Percentiles rank a stretch among this genome's conserved stretches.
Conservation (phyloP, 2,113 vertebrate genomes). For the Oreotrochilus melanogaster region DNA sequence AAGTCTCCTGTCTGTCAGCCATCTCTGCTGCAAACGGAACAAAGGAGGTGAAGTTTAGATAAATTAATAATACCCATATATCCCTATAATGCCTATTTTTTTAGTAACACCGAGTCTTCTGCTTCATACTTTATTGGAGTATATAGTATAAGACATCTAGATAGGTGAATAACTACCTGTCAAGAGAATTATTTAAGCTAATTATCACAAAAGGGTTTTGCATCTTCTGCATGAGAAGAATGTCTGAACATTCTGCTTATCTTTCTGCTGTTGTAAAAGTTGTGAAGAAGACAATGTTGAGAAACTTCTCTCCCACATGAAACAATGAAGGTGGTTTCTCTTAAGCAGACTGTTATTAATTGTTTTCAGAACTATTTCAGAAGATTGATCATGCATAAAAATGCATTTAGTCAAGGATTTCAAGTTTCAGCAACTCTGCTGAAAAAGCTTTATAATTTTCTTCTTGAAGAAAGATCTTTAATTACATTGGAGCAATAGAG, state of each 20-base stretch:
- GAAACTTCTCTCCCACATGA: constrained; percentile 20
- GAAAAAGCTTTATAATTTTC: constrained; percentile 62
- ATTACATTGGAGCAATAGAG: constrained; percentile 68
- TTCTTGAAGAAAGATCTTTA: constrained; percentile 67
- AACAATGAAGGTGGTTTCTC: neutral
- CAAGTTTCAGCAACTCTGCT: constrained; percentile 32
- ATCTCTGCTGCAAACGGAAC: neutral
- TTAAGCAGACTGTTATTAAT: constrained; percentile 58
- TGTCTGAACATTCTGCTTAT: neutral
- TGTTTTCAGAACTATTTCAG: constrained; percentile 54
- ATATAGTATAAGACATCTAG: constrained; percentile 9
- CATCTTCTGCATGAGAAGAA: neutral
- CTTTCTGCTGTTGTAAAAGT: neutral
- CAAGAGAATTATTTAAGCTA: constrained; percentile 44
- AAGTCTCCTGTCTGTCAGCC: neutral
- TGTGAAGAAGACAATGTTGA: neutral
- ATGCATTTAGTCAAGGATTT: constrained; percentile 55
- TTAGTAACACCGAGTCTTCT: neutral
- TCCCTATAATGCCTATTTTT: neutral
- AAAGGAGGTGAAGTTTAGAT: neutral
- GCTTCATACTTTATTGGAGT: constrained; percentile 27
- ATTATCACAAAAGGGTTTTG: neutral
- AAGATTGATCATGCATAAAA: constrained; percentile 65
- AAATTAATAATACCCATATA: neutral
- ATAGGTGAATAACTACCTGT: constrained; percentile 12